phyloP scores from a whole-genome alignment of 2,113 vertebrate species.

The Planiliza haematocheilus region DNA sequence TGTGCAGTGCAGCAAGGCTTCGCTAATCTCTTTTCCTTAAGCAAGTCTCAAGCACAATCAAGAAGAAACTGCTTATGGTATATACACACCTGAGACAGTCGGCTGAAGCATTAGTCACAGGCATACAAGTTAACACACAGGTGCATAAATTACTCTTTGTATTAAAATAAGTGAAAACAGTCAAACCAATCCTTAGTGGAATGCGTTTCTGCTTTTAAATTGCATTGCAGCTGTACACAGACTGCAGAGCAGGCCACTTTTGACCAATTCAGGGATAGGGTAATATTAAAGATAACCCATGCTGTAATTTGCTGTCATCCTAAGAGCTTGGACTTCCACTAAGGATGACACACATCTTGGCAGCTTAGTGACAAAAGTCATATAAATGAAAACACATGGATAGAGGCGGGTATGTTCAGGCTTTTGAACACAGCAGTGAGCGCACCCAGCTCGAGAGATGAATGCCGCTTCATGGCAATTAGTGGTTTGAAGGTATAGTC shows the following conservation, averaged over 20 bases:
- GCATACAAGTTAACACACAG: background rate
- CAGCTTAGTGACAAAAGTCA: background rate
- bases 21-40: slow-evolving; percentile 2
- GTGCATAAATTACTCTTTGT: background rate
- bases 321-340: slow-evolving; percentile 15
- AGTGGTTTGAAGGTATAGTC: background rate
- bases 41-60: background rate
- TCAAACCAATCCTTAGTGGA: background rate
- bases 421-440: slow-evolving; percentile 33
- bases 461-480: slow-evolving; percentile 2
- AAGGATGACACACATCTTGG: background rate
- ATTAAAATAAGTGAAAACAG: background rate
- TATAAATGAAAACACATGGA: slow-evolving; percentile 13
- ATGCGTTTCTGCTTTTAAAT: background rate
- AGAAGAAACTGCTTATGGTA: background rate
- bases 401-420: slow-evolving; percentile 5
- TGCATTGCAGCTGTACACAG: background rate
- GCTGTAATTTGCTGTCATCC: slow-evolving; percentile 1
- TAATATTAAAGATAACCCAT: background rate
- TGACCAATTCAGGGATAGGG: too few relatives aligned
- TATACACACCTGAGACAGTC: background rate
- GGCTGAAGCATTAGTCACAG: background rate
- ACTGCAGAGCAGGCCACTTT: too few relatives aligned
- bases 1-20: background rate
- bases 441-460: slow-evolving; percentile 1